Evolutionary conservation across 1,140 invertebrate genomes (phyloP).

Genomic region (Leguminivora glycinivorella): DNA sequence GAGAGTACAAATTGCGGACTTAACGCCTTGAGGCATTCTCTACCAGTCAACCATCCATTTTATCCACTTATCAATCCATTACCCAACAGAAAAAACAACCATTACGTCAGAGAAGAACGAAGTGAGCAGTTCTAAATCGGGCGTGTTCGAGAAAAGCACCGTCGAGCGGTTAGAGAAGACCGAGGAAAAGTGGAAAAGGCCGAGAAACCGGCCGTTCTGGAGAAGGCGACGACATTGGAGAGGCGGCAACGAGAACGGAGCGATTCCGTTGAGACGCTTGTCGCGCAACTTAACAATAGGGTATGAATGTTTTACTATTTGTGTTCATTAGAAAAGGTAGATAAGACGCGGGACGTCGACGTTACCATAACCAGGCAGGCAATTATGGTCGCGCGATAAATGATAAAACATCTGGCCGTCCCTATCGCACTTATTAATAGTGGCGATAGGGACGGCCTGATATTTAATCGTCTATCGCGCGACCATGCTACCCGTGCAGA

Average conservation of each 20-base stretch:
- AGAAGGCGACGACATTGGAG: conserved; percentile 51
- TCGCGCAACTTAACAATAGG: conserved; percentile 69
- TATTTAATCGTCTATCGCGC: too few species aligned
- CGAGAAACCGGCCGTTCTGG: conserved; percentile 23
- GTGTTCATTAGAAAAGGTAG: not conserved
- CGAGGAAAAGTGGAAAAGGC: conserved; percentile 40
- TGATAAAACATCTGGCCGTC: too few species aligned
- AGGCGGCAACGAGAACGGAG: conserved; percentile 50
- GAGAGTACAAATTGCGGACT: too few species aligned
- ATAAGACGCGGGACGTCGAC: too few species aligned
- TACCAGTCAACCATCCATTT: too few species aligned
- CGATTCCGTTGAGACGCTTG: conserved; percentile 54
- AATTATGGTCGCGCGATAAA: too few species aligned
- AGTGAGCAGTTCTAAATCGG: conserved; percentile 40
- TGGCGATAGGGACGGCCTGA: too few species aligned
- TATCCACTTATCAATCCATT: conserved; percentile 32
- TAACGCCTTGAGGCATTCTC: too few species aligned
- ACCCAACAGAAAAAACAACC: conserved; percentile 44
- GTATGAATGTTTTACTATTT: conserved; percentile 39
- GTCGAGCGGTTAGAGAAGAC: conserved; percentile 44
- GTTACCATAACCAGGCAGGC: too few species aligned
- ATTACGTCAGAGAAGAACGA: conserved; percentile 41
- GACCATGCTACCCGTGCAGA: too few species aligned
- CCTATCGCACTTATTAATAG: too few species aligned
- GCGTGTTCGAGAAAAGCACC: conserved; percentile 47